phyloP scores from a whole-genome alignment of 2,888 invertebrate species.

The Cephus rjabovi region DNA sequence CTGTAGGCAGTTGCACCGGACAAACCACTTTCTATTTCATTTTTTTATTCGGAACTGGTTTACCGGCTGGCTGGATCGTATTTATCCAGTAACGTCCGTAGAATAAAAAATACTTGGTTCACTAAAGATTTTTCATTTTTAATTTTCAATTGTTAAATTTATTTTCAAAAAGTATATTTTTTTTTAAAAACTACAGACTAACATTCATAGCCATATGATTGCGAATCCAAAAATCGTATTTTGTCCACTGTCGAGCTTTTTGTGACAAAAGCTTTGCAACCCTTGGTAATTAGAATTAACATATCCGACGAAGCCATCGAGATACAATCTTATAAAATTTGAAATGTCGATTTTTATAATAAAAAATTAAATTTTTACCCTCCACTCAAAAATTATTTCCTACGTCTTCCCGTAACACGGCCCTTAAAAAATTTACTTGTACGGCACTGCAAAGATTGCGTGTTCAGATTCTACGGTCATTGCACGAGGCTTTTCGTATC shows the following conservation, averaged over 20 bases:
- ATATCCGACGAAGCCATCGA: too few species aligned
- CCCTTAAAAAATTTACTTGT: background rate
- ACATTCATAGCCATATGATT: background rate
- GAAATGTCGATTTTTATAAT: background rate
- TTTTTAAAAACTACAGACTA: background rate
- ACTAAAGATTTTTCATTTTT: background rate
- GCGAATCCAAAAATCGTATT: background rate
- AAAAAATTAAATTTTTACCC: background rate
- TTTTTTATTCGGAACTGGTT: conserved; percentile 53
- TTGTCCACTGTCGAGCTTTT: background rate
- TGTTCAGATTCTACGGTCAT: conserved; percentile 52
- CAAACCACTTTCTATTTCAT: conserved; percentile 64
- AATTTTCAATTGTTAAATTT: background rate
- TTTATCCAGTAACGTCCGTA: conserved; percentile 30
- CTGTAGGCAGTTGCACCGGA: conserved; percentile 61
- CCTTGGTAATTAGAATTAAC: background rate
- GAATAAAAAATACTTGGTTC: background rate
- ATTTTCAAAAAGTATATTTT: background rate
- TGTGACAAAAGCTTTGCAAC: background rate
- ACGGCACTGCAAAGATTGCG: conserved; percentile 42
- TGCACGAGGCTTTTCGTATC: conserved; percentile 52
- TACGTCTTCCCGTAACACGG: background rate
- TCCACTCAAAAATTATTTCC: background rate
- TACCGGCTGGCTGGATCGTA: conserved; percentile 44
- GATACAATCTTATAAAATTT: background rate